Conservation (phyloP, 2,797 vertebrate genomes). For the Sebastes baramenuke region DNA sequence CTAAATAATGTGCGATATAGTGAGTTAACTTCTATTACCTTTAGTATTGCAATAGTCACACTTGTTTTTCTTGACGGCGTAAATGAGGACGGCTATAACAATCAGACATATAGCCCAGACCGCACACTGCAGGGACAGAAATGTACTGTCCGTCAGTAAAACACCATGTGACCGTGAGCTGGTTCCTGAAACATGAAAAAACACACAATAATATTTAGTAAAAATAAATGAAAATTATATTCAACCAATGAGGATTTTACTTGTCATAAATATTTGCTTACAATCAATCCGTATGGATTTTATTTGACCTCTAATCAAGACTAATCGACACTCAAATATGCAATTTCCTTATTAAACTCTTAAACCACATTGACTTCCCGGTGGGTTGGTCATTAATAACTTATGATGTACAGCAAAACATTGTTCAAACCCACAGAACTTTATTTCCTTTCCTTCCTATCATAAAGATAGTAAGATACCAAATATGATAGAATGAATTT, state of each 20-base stretch:
- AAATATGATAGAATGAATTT: not conserved
- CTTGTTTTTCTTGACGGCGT: not conserved
- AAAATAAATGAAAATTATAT: not conserved
- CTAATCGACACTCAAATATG: not conserved
- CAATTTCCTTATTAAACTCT: not conserved
- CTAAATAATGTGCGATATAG: not conserved
- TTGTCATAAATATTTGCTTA: not conserved
- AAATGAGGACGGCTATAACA: not conserved
- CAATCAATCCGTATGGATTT: not conserved
- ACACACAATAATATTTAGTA: not conserved
- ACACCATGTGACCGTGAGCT: not conserved
- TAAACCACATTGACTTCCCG: not conserved
- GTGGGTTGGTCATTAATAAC: not conserved
- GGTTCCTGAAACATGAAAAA: slow-evolving; percentile 2
- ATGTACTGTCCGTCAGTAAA: fast-evolving
- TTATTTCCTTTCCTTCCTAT: not conserved
- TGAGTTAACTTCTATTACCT: not conserved
- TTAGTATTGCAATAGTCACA: not conserved
- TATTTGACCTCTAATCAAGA: not conserved
- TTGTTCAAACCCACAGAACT: not conserved
- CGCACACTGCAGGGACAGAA: not conserved
- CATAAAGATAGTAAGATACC: not conserved
- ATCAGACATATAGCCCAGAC: not conserved
- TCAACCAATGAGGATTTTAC: not conserved
- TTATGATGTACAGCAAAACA: not conserved